Percentiles rank a stretch among this genome's conserved stretches.
phyloP scores from a whole-genome alignment of 2,113 vertebrate genomes.

The Nothoprocta perdicaria region DNA sequence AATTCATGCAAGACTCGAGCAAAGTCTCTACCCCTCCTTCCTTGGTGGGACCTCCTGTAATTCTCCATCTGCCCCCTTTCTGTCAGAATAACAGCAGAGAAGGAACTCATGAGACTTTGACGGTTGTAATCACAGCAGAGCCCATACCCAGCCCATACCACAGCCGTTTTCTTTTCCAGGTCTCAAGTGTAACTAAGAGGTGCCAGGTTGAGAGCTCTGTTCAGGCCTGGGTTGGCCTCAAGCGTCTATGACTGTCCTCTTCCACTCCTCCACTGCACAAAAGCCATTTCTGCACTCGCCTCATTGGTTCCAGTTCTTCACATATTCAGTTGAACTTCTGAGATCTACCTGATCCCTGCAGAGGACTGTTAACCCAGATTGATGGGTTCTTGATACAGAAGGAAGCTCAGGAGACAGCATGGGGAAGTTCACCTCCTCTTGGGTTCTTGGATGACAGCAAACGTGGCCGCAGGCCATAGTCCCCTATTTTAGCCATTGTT shows the following conservation, averaged over 20 bases:
- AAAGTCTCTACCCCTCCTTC: not conserved
- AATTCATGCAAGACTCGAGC: not conserved
- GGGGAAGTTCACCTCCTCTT: not conserved
- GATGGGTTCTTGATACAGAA: not conserved
- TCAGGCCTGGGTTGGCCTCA: not conserved
- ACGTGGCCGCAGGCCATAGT: fast-evolving
- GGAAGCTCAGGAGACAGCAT: not conserved
- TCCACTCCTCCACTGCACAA: not conserved
- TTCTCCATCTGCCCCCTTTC: not conserved
- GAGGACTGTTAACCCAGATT: not conserved
- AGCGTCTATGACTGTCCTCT: not conserved
- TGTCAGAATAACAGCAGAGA: fast-evolving
- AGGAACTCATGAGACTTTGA: not conserved
- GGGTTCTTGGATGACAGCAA: not conserved
- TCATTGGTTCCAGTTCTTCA: fast-evolving
- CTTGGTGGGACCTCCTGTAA: not conserved
- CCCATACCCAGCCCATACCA: not conserved
- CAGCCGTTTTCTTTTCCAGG: not conserved
- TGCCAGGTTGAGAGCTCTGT: not conserved
- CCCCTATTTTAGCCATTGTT: not conserved
- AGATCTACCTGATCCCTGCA: not conserved
- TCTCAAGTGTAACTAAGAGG: not conserved
- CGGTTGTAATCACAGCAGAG: not conserved
- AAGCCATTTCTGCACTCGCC: not conserved
- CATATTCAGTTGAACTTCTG: not conserved